Base-by-base conservation (phyloP, 64 coral and sea anemone species). In the Montipora capricornis region DNA sequence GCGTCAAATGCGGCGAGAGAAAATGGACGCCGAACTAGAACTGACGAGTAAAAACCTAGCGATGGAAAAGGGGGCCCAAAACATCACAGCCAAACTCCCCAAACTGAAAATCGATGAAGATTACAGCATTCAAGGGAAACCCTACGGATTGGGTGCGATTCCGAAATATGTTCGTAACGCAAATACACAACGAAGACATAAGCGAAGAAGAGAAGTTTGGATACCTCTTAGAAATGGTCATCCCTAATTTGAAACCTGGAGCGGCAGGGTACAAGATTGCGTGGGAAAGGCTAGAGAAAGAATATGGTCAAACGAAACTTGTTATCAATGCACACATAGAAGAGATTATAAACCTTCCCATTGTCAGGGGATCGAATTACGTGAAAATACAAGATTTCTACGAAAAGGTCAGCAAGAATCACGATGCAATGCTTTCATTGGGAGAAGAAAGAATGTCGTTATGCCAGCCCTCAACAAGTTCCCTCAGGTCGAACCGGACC, bases 401-500 rank as follows among this genome's bases (percentile, higher is more conserved):
- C 12, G 87, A 95, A 13, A 90, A 74, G 48, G 16, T 95, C 20
- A 81, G 74, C 52, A 95, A 95, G 62, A 78, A 69, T 55, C 83
- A 19, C 83, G 93, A 95, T 29, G 93, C 87, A 1, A 29, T 95
- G 7, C 49, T 84, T 82, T 59, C 87, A 3, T 51, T 95, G 12
- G 92, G 92, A 47, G 83, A 93, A 73, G 75, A 47, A 2, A 29
- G 79, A 13, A 89, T 51, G 68, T 89, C 6, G 73, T 79, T 5
- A 77, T 89, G 48, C 10, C 87, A 17, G 79, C 87, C 37, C 17
- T 96, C 8, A 96, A 93, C 81, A 96, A 96, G 81, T 51, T 96
- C 20, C 87, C 87, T 67, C 90, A 93, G 73, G 91, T 93, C 8
- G 90, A 93, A 93, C 91, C 91, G 68, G 95, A 96, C 53, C 74